Percentiles rank a stretch among this genome's conserved stretches.
phyloP scores from a whole-genome alignment of 2,888 invertebrate species.

The Rhaphigaster nebulosa region DNA sequence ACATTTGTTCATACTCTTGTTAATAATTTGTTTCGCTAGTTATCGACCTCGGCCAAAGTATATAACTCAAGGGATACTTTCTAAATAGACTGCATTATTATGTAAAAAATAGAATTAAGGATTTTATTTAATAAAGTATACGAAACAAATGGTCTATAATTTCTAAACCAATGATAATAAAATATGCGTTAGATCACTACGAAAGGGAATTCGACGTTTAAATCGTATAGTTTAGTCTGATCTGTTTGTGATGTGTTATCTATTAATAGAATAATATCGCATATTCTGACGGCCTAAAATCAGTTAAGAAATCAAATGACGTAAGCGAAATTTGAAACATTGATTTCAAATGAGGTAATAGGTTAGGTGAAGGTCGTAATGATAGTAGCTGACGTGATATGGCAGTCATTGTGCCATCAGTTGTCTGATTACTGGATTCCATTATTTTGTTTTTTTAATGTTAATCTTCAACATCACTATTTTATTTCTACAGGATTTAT shows the following conservation, averaged over 20 bases:
- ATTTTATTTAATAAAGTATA: too few relatives aligned
- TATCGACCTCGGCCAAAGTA: too few relatives aligned
- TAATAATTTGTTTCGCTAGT: too few relatives aligned
- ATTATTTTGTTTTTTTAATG: background rate
- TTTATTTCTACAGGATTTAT: background rate
- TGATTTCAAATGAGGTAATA: slow-evolving; percentile 11
- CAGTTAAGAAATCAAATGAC: slow-evolving; percentile 10
- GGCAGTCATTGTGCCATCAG: background rate
- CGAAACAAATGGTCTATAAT: background rate
- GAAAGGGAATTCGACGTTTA: background rate
- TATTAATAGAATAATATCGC: background rate
- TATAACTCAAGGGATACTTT: too few relatives aligned
- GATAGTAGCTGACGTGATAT: background rate
- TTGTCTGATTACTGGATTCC: background rate
- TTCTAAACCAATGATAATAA: background rate
- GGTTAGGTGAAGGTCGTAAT: background rate
- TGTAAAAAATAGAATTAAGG: too few relatives aligned
- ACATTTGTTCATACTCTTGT: too few relatives aligned
- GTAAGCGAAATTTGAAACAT: background rate
- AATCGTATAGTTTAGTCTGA: too few relatives aligned
- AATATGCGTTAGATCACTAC: background rate
- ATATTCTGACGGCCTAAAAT: background rate
- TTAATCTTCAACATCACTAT: background rate
- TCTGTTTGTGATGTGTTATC: background rate
- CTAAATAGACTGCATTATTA: too few relatives aligned